Base-by-base conservation (phyloP, 1,140 invertebrate species). In the Drosophila ercepeae region DNA sequence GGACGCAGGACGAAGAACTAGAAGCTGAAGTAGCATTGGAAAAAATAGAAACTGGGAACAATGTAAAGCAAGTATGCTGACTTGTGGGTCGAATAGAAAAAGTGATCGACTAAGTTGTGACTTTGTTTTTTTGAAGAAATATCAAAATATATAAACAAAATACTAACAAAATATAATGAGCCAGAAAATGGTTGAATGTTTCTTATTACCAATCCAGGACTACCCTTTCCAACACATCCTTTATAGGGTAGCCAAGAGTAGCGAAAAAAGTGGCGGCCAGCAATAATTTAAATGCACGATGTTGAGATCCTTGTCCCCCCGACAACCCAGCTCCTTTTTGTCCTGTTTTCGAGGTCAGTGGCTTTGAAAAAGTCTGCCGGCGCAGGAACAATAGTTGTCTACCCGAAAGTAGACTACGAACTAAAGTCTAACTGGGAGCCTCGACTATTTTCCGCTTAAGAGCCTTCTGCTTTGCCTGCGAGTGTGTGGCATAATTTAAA, bases 211-310 rank as follows among this genome's bases (percentile, higher is more conserved):
- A 4, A 4, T 39, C 13, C 13, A 32, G 3, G 13, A 4, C 8
- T 7, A 21, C 18, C 8, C 41, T 19, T 3, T 0, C 9, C 13
- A n/a, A 14, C 2, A 32, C 9, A n/a, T 9, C 6, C 11, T 3
- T 46, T 5, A 32, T 8, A 14, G 54, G 41, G 52, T 39, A 58
- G 14, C 1, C 3, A 7, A 1, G 49, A 34, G 54, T 34, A 60
- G 34, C 48, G 69, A 68, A 69, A 78, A 75, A 78, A 75, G 51
- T 41, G 59, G 55, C 65, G 60, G 49, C 50, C 71, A 46, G 82
- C 82, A 69, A 86, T 88, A 86, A 86, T 86, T 86, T 73, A 86
- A 68, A 71, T 81, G 76, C 81, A 86, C 82, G 76, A 79, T 86
- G 81, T 81, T 69, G 73, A 63, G 82, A 88, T 81, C 79, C 65